Conservation (phyloP, 2,888 invertebrate species). For the Caenorhabditis angaria region DNA sequence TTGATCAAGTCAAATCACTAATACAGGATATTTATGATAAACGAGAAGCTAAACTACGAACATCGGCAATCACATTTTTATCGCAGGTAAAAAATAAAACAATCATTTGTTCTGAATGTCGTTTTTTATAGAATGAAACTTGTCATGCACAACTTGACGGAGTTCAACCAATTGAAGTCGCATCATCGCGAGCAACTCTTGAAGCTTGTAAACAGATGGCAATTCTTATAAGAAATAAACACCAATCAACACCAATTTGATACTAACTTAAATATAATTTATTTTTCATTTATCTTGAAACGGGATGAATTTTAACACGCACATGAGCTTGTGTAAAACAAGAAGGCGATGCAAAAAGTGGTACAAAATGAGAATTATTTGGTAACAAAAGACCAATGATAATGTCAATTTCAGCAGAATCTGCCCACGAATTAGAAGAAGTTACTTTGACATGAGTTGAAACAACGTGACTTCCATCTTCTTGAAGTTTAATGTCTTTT, state of each 20-base stretch:
- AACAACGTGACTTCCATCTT: slow-evolving; percentile 2
- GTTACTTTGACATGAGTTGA: slow-evolving; percentile 34
- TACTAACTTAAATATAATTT: background rate
- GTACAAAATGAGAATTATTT: slow-evolving; percentile 11
- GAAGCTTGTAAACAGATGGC: slow-evolving; percentile 46
- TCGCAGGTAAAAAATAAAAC: slow-evolving; percentile 37
- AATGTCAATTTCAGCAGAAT: slow-evolving; percentile 35
- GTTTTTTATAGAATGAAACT: slow-evolving; percentile 35
- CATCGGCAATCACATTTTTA: slow-evolving; percentile 51
- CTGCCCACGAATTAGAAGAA: slow-evolving; percentile 19
- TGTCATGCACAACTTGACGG: slow-evolving; percentile 62
- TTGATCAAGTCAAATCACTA: slow-evolving; percentile 81
- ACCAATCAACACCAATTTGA: slow-evolving; percentile 29
- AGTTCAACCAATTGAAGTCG: slow-evolving; percentile 62
- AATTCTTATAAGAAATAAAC: slow-evolving; percentile 39
- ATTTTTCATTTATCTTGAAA: slow-evolving; percentile 14
- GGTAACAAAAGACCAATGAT: slow-evolving; percentile 16
- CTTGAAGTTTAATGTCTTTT: slow-evolving; percentile 14
- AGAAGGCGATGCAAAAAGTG: slow-evolving; percentile 33
- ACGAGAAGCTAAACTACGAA: slow-evolving; percentile 85
- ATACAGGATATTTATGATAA: slow-evolving; percentile 97
- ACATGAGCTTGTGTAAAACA: slow-evolving; percentile 24
- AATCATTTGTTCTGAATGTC: background rate
- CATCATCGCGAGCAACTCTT: slow-evolving; percentile 43
- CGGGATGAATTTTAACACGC: slow-evolving; percentile 40